Percentiles rank a stretch among this genome's conserved stretches.
phyloP scores from a whole-genome alignment of 2,113 vertebrate species.

The Psittacus erithacus region DNA sequence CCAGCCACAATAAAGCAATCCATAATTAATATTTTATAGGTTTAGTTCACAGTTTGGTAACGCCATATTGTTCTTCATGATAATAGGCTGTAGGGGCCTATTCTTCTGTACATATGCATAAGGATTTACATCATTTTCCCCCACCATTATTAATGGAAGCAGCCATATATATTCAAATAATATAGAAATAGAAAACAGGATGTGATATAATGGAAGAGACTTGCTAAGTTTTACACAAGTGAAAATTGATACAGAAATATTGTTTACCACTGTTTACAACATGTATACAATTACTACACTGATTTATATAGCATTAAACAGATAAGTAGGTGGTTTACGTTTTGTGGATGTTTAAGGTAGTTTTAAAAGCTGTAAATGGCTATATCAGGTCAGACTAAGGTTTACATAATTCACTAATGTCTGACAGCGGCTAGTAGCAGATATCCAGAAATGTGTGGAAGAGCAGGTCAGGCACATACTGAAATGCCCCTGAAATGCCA shows the following conservation, averaged over 20 bases:
- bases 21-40: constrained; percentile 73
- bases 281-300: neutral
- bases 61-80: neutral
- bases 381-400: neutral
- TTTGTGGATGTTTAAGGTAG: neutral
- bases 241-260: neutral
- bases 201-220: neutral
- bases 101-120: neutral
- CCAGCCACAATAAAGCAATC: constrained; percentile 70
- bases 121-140: neutral
- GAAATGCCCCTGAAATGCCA: neutral
- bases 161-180: neutral
- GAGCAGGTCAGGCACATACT: neutral
- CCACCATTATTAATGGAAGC: neutral
- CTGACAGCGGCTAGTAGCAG: neutral
- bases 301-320: neutral
- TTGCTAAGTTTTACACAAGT: neutral
- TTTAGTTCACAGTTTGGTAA: constrained; percentile 50
- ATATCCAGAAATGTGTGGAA: neutral
- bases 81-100: neutral
- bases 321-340: neutral
- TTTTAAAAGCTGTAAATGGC: neutral
- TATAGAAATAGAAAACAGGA: neutral
- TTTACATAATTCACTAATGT: neutral
- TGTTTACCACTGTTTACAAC: neutral